Conservation (phyloP, 1,140 invertebrate genomes). For the Trichoplusia ni region DNA sequence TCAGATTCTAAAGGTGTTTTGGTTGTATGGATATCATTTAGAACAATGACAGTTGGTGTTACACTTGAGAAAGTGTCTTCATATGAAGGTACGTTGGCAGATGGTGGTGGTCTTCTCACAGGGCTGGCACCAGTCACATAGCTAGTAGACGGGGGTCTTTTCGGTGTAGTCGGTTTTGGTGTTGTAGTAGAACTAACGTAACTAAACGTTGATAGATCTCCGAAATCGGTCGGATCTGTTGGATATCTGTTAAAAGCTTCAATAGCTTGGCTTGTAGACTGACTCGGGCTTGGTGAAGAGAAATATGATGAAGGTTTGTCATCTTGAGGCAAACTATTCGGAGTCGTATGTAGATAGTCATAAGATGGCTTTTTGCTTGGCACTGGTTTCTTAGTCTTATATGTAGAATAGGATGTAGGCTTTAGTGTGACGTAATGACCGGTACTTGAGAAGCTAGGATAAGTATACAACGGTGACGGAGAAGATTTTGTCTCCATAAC, state of each 20-base stretch:
- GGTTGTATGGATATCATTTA: conserved; percentile 78
- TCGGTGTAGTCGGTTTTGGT: conserved; percentile 54
- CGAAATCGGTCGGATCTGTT: conserved; percentile 68
- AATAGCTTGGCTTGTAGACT: conserved; percentile 70
- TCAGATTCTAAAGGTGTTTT: conserved; percentile 71
- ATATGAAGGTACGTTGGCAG: conserved; percentile 54
- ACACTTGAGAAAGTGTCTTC: conserved; percentile 81
- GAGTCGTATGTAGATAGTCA: conserved; percentile 52
- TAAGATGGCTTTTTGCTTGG: conserved; percentile 43
- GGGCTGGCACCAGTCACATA: conserved; percentile 82
- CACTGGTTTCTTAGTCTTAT: conserved; percentile 44
- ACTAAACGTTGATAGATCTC: conserved; percentile 70
- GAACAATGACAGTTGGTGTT: conserved; percentile 88
- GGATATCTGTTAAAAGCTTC: conserved; percentile 74
- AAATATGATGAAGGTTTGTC: conserved; percentile 51
- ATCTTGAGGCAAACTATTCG: conserved; percentile 60
- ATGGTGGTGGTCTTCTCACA: conserved; percentile 68
- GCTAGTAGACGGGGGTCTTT: conserved; percentile 82
- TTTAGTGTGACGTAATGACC: conserved; percentile 73
- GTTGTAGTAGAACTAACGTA: conserved; percentile 73
- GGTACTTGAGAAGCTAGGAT: conserved; percentile 63
- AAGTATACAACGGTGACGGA: conserved; percentile 55
- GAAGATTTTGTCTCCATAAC: conserved; percentile 71
- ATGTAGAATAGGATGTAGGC: conserved; percentile 53
- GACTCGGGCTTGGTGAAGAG: conserved; percentile 64